Base-by-base conservation (phyloP, 2,113 vertebrate genomes). In the Upupa epops region DNA sequence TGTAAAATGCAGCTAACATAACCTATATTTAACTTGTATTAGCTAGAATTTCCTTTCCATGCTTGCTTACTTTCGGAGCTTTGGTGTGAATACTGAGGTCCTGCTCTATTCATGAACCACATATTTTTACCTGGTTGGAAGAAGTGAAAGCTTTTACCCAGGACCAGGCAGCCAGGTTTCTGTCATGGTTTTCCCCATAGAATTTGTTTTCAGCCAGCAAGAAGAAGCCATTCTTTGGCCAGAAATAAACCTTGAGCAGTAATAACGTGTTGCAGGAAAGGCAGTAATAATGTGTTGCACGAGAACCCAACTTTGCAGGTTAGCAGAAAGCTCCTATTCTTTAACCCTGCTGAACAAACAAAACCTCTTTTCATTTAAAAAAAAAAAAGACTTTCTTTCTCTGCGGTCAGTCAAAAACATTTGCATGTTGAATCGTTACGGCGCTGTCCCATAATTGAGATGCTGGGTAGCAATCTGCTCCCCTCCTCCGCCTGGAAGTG, bases 11-110 rank as follows among this genome's bases (percentile, higher is more conserved):
- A 97, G 97, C 93, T 96, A 95, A 96, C 95, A 95, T 94, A 95
- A 96, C 97, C 97, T 98, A 97, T 98, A 97, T 97, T 98, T 98
- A 97, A 97, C 97, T 96, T 68, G 93, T 94, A 96, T 96, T 97
- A 93, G 90, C 96, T 91, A 80, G 88, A 90, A 90, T 96, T 97
- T 97, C 96, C 95, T 97, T 92, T 87, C 83, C 66, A 9, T 32
- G 60, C 70, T 88, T 96, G 93, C 96, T 96, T 96, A 96, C 96
- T 95, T 93, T 24, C 60, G 90, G 90, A 89, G 91, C 94, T 80
- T 81, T 75, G 77, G 36, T 93, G 87, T 1, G 5, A 83, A 69
- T 83, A 72, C 63, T 26, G 2, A 46, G 65, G 37, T 91, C 83
- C 66, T 92, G 92, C 76, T 93, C 89, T 89, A 20, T 81, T 89